Conservation (phyloP, 2,888 invertebrate species). For the Osedax fenrisi region DNA sequence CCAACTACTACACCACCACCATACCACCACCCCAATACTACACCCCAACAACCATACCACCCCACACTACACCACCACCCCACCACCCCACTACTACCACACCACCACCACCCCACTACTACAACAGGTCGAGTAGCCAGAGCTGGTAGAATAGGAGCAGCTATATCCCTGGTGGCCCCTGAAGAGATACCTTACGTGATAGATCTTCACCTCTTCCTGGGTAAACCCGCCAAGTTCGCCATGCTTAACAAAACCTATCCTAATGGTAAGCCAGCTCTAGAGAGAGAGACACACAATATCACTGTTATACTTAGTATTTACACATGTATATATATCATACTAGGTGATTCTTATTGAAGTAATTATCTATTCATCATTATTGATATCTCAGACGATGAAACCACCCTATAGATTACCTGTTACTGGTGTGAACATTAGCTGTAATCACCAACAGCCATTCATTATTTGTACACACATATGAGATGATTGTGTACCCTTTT, state of each 20-base stretch:
- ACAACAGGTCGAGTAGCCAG: slow-evolving; percentile 69
- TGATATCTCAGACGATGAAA: too few relatives aligned
- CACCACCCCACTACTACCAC: background rate
- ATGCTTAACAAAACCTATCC: background rate
- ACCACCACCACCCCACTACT: background rate
- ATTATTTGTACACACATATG: too few relatives aligned
- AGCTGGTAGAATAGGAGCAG: slow-evolving; percentile 79
- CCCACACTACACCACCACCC: background rate
- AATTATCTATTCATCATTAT: too few relatives aligned
- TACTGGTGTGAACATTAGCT: too few relatives aligned
- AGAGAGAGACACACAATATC: background rate
- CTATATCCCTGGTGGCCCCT: slow-evolving; percentile 74
- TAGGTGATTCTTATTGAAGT: too few relatives aligned
- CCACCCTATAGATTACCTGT: too few relatives aligned
- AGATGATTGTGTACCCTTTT: too few relatives aligned
- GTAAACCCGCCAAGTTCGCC: slow-evolving; percentile 58
- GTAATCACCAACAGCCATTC: too few relatives aligned
- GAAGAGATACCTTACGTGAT: slow-evolving; percentile 83
- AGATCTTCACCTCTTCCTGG: slow-evolving; percentile 87
- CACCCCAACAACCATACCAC: background rate
- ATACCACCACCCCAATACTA: slow-evolving; percentile 84
- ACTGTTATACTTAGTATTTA: too few relatives aligned
- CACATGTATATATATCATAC: too few relatives aligned
- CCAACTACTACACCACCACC: slow-evolving; percentile 89
- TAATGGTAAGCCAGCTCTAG: background rate